Conservation (phyloP, 2,888 invertebrate genomes). For the Parnassius mnemosyne region DNA sequence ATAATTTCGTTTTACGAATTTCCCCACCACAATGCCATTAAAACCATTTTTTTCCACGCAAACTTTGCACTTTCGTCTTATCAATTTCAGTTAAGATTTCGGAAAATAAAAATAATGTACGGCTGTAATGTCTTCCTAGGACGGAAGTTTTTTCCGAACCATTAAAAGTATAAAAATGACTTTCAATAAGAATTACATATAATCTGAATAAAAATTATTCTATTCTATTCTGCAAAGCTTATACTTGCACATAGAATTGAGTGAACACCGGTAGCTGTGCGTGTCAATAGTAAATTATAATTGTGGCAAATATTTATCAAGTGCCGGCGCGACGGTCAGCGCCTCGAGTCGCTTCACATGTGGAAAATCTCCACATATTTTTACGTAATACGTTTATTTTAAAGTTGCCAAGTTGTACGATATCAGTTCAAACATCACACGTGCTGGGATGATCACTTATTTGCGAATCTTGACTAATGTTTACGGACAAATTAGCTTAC, state of each 20-base stretch:
- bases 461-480: neutral
- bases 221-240: too few relatives aligned
- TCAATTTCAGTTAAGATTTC: too few relatives aligned
- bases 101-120: too few relatives aligned
- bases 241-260: neutral
- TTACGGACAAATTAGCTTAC: neutral
- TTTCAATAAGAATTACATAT: too few relatives aligned
- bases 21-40: too few relatives aligned
- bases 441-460: neutral
- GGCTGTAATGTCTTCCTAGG: too few relatives aligned
- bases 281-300: neutral
- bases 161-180: too few relatives aligned
- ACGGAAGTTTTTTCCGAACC: too few relatives aligned
- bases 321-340: neutral
- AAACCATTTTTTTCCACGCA: too few relatives aligned
- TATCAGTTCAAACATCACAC: neutral
- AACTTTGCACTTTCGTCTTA: too few relatives aligned
- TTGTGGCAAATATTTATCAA: neutral
- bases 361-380: constrained; percentile 4
- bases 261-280: neutral
- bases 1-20: too few relatives aligned
- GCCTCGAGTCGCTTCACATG: neutral
- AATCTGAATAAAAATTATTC: too few relatives aligned
- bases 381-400: neutral
- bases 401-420: neutral